Percentiles rank a stretch among this genome's conserved stretches.
These are phyloP conservation scores for Gasteruption jaculator DNA, from an alignment of 2,888 invertebrate species.

Conservation along the genomic window DNA sequence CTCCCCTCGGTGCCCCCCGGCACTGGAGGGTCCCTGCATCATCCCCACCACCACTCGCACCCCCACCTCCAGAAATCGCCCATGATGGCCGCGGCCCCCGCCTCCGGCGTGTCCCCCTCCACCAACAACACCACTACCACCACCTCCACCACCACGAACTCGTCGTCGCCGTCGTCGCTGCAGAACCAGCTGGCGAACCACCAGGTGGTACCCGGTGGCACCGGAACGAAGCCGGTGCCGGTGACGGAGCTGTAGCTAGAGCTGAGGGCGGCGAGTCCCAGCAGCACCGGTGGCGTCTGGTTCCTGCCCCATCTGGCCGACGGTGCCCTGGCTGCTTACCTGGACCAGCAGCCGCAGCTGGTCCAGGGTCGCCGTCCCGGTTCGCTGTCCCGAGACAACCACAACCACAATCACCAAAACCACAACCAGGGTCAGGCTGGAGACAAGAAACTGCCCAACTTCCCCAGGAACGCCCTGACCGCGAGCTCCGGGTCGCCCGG, in stretches of 20 bases:
- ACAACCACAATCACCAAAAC: no score
- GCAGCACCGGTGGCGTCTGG: slow-evolving; percentile 66
- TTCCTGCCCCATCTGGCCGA: slow-evolving; percentile 68
- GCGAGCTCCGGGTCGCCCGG: no score
- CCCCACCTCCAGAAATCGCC: slow-evolving; percentile 46
- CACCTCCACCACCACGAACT: slow-evolving; percentile 42
- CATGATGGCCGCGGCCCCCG: slow-evolving; percentile 11
- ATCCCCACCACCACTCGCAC: slow-evolving; percentile 48
- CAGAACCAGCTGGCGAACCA: slow-evolving; percentile 51
- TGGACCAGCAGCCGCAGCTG: no score
- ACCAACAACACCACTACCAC: slow-evolving; percentile 41
- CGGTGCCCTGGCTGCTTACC: slow-evolving; percentile 51
- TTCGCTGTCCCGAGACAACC: slow-evolving; percentile 4
- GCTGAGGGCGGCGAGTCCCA: slow-evolving; percentile 76
- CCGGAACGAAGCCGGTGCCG: slow-evolving; percentile 67
- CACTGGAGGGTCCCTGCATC: no score
- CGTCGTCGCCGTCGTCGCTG: no score
- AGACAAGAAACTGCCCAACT: no score
- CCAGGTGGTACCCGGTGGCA: slow-evolving; percentile 45
- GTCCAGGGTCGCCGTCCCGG: neutral
- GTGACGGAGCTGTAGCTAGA: slow-evolving; percentile 95
- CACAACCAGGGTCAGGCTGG: no score
- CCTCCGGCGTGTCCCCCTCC: slow-evolving; percentile 33
- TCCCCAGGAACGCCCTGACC: no score
- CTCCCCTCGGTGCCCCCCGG: slow-evolving; percentile 44